Base-by-base conservation (phyloP, 1,140 invertebrate genomes). In the Brachionus rubens region DNA sequence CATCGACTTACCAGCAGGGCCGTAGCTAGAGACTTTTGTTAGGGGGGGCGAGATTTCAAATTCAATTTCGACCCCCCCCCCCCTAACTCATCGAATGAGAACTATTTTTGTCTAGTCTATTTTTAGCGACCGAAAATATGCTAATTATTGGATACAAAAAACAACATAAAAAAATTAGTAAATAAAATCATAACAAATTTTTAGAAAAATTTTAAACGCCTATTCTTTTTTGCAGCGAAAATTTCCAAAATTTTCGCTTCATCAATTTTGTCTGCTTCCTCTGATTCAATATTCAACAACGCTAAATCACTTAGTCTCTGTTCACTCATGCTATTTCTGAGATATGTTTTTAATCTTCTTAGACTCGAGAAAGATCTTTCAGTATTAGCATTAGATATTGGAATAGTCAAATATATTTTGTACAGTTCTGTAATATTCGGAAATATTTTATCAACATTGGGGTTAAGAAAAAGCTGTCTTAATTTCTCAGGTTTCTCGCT, bases 251-350 rank as follows among this genome's bases (percentile, higher is more conserved):
- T 65, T 65, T 65, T 41, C 41, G 41, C 59, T 28, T 43, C 24
- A 24, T 46, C 21, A 12, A 65, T 0, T 43, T 41, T 24, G 43
- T 43, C 36, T 19, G 24, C 21, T 65, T 65, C 40, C 54, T 59
- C 54, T 59, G 30, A 36, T 65, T 65, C 59, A 26, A 65, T 65
- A 26, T 24, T 65, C 43, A 65, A 43, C 41, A 65, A 10, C 21
- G 59, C 36, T 9, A 65, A 19, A 24, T n/a, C 41, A 43, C 21
- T 43, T 65, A 65, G 40, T 65, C 59, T 41, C 40, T 65, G 36
- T 65, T 65, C 36, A 24, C 59, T 46, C 59, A 65, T 65, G 14
- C 36, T 26, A 65, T 65, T 65, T 65, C 59, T 65, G 21, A 65
- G 24, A 21, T 41, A 65, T 24, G 36, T 65, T 41, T 65, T 65